phyloP scores from a whole-genome alignment of 2,113 vertebrate genomes.

The Hassar affinis region DNA sequence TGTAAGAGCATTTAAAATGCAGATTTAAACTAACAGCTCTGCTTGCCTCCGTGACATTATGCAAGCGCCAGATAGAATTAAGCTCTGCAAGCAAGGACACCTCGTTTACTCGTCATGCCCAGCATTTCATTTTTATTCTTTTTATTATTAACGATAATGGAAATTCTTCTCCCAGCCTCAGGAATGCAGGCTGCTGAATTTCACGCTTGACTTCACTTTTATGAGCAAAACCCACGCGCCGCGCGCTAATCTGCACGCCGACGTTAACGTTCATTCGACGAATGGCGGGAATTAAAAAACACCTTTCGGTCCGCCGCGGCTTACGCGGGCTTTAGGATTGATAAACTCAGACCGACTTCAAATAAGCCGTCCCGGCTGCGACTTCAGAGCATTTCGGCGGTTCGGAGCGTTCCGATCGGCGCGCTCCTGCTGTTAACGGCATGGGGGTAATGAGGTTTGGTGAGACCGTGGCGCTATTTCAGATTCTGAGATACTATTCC shows the following conservation, averaged over 20 bases:
- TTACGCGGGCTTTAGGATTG: slow-evolving; percentile 4
- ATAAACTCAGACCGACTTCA: neutral
- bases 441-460: neutral
- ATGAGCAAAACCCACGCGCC: neutral
- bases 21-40: neutral
- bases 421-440: neutral
- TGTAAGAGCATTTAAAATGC: neutral
- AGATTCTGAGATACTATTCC: neutral
- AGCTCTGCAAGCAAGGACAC: neutral
- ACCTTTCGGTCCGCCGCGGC: neutral
- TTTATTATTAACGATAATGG: neutral
- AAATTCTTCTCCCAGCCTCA: neutral
- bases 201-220: neutral
- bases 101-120: neutral
- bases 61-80: slow-evolving; percentile 16
- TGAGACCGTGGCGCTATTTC: too few species aligned
- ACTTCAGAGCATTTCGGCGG: neutral
- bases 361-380: too few species aligned
- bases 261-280: too few species aligned
- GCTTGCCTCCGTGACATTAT: slow-evolving; percentile 5
- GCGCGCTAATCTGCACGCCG: neutral
- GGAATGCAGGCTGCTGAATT: neutral
- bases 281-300: neutral
- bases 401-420: neutral
- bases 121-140: too few species aligned